Percentiles rank a stretch among this genome's conserved stretches.
phyloP scores from a whole-genome alignment of 2,113 vertebrate genomes.

The Myodes glareolus region DNA sequence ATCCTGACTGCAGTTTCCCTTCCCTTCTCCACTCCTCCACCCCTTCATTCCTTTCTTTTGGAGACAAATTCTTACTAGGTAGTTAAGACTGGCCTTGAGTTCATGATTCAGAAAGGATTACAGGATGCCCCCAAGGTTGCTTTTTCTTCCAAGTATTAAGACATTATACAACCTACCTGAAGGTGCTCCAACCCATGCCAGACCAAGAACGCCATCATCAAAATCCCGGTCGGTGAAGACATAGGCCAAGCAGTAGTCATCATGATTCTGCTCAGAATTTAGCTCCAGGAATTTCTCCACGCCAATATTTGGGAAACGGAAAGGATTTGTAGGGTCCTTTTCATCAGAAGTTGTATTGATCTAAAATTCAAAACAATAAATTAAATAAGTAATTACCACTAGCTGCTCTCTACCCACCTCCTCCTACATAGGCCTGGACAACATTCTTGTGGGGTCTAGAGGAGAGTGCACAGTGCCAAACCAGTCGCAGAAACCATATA shows the following conservation, averaged over 20 bases:
- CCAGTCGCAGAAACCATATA: not conserved
- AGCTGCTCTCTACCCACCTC: not conserved
- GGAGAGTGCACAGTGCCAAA: not conserved
- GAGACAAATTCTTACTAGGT: not conserved
- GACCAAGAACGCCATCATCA: slow-evolving; percentile 97
- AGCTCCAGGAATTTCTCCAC: slow-evolving; percentile 99
- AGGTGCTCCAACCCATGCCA: slow-evolving; percentile 99
- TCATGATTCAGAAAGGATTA: not conserved
- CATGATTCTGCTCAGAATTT: slow-evolving; percentile 99
- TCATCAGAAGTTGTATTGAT: slow-evolving; percentile 96
- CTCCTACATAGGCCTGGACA: not conserved
- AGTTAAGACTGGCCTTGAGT: not conserved
- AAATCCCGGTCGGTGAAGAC: slow-evolving; percentile 99
- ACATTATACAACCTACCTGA: slow-evolving; percentile 89
- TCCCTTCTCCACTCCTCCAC: too few relatives aligned
- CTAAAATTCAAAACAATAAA: slow-evolving; percentile 85
- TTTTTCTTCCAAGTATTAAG: slow-evolving; percentile 46
- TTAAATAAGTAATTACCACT: slow-evolving; percentile 26
- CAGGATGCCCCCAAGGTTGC: not conserved
- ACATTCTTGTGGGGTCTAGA: not conserved
- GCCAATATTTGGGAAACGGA: slow-evolving; percentile 98
- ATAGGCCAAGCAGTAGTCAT: slow-evolving; percentile 98
- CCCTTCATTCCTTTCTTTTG: not conserved
- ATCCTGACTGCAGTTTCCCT: too few relatives aligned
- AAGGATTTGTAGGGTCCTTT: slow-evolving; percentile 94